phyloP scores from a whole-genome alignment of 1,140 invertebrate genomes.

The Bathynomus jamesi region DNA sequence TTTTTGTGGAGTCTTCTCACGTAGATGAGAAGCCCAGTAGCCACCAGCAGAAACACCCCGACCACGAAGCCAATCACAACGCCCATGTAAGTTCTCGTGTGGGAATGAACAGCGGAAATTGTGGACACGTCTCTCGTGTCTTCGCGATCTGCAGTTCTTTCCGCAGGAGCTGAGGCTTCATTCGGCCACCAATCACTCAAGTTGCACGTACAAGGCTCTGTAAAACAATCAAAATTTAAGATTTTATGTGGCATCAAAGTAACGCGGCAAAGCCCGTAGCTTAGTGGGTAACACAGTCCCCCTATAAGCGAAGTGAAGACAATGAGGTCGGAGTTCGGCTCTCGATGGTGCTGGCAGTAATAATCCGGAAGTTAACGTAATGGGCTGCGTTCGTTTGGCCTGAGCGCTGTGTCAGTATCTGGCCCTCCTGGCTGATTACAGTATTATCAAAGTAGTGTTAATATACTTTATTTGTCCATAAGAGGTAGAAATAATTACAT shows the following conservation, averaged over 20 bases:
- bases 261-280: neutral
- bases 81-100: slow-evolving; percentile 60
- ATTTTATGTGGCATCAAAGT: neutral
- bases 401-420: too few relatives aligned
- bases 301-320: too few relatives aligned
- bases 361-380: too few relatives aligned
- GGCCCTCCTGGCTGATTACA: neutral
- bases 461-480: neutral
- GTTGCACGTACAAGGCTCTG: slow-evolving; percentile 40
- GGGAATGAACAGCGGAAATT: slow-evolving; percentile 24
- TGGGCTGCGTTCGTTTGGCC: too few relatives aligned
- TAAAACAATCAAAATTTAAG: neutral
- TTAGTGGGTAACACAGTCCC: too few relatives aligned
- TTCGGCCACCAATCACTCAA: slow-evolving; percentile 34
- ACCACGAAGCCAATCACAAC: slow-evolving; percentile 69
- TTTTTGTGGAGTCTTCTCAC: slow-evolving; percentile 62
- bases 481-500: too few relatives aligned
- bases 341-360: too few relatives aligned
- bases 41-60: slow-evolving; percentile 56
- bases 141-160: slow-evolving; percentile 44
- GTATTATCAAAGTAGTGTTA: neutral
- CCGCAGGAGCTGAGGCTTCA: slow-evolving; percentile 29
- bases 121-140: slow-evolving; percentile 38
- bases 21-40: slow-evolving; percentile 52
- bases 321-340: too few relatives aligned